Evolutionary conservation across 1,140 invertebrate species (phyloP), one percentile per base, ranked within the genome.

Genomic region (Drosophila leontia): DNA sequence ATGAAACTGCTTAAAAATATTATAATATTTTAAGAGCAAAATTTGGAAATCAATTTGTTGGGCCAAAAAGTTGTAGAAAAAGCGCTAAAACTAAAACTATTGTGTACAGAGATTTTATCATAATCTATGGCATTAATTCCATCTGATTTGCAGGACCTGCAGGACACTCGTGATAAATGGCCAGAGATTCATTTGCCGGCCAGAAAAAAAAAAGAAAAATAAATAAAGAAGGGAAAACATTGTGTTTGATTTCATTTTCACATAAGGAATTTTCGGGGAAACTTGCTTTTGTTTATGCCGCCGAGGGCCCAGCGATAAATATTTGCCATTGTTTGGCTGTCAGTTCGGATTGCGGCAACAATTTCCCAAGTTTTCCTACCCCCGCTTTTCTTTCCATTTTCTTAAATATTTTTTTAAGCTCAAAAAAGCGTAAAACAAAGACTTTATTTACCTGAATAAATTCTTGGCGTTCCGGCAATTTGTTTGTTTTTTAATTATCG

Each of bases 371-470:
- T 19, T 55, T 39, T 19, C 12, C 19, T 15, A 3, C 9, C 17
- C 8, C 32, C 7, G 32, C 37, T 29, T 17, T 13, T 13, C 6
- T 4, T 3, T 4, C 6, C 34, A 17, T 15, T 19, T 19, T 4
- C 23, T n/a, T 8, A 3, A 6, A 29, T 29, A 29, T 29, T n/a
- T 29, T 48, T 32, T 17, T 19, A 12, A 9, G 6, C 47, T 9
- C 19, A 48, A 32, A 19, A 34, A 34, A 3, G 8, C 15, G 11
- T 42, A 17, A 41, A 23, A 32, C 29, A 19, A 34, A 70, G 23
- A 47, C 29, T 47, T 39, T 72, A 72, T 72, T 74, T 74, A 74
- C 70, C 70, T 74, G 68, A 60, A 60, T 42, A 42, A 72, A 72
- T 60, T 72, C 45, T 23, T 42, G 44, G 53, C 55, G 37, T 60